A percentile compares a stretch with the other conserved stretches of the same genome.
These are phyloP conservation scores for Promerops cafer DNA, from an alignment of 2,113 vertebrate species.

Conservation along the genomic window DNA sequence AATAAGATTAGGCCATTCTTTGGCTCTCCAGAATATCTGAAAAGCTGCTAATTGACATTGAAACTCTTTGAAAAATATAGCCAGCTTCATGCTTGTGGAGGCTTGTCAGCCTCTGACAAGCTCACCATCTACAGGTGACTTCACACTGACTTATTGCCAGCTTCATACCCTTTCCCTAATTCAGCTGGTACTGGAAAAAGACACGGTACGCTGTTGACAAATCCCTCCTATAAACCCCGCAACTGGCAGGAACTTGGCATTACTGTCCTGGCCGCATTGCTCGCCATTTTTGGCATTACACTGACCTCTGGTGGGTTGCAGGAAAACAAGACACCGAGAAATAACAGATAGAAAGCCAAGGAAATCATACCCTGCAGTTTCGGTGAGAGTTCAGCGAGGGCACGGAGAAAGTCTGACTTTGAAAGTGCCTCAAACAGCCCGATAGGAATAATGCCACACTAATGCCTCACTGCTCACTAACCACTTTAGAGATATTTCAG, in stretches of 20 bases:
- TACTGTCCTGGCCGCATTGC: rapidly evolving
- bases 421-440: not conserved
- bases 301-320: conserved; percentile 48
- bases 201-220: rapidly evolving
- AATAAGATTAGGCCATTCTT: not conserved
- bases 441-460: not conserved
- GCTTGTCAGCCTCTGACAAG: not conserved
- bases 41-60: not conserved
- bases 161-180: not conserved
- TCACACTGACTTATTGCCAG: not conserved
- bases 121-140: not conserved
- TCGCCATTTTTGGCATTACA: not conserved
- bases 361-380: not conserved
- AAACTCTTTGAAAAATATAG: not conserved
- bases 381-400: not conserved
- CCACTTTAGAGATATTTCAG: not conserved
- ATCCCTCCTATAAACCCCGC: not conserved
- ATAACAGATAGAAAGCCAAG: not conserved
- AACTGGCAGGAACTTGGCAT: not conserved
- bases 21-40: not conserved
- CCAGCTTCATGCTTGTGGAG: not conserved
- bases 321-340: not conserved
- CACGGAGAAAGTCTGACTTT: not conserved
- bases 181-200: not conserved
- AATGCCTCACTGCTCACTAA: not conserved